Percentiles rank a stretch among this genome's conserved stretches.
These are phyloP conservation scores for Drosophila vallismaia DNA, from an alignment of 2,888 invertebrate genomes.

Conservation along the genomic window DNA sequence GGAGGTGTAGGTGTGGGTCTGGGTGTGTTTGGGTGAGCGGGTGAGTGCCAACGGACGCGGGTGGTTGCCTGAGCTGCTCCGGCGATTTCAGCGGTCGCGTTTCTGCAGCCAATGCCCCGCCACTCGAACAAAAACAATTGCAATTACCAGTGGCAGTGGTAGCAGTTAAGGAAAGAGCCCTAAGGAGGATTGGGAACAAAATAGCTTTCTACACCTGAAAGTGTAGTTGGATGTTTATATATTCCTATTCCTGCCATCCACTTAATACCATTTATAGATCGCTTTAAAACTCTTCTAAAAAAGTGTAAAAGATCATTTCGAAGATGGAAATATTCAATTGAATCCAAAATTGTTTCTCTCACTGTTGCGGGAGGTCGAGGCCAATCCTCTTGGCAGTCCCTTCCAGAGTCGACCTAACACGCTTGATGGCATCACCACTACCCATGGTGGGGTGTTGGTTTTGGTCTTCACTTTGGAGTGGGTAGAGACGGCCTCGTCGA, in stretches of 20 bases:
- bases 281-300: no score
- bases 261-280: no score
- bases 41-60: constrained; percentile 33
- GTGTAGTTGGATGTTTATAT: no score
- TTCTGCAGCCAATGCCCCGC: constrained; percentile 54
- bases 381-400: constrained; percentile 32
- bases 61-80: constrained; percentile 46
- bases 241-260: no score
- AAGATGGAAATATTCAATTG: no score
- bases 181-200: constrained; percentile 11
- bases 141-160: constrained; percentile 56
- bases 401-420: constrained; percentile 57
- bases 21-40: constrained; percentile 1
- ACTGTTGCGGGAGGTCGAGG: constrained; percentile 34
- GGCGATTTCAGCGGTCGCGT: constrained; percentile 46
- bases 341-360: not conserved
- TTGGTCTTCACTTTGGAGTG: constrained; percentile 22
- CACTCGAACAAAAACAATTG: constrained; percentile 60
- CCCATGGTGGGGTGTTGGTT: constrained; percentile 42
- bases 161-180: constrained; percentile 7
- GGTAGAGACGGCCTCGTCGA: constrained; percentile 3
- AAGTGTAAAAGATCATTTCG: no score
- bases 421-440: constrained; percentile 69
- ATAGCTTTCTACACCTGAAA: not conserved
- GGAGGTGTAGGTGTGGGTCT: not conserved